Conservation (phyloP, 2,797 vertebrate species). For the Sebastes steindachneri region DNA sequence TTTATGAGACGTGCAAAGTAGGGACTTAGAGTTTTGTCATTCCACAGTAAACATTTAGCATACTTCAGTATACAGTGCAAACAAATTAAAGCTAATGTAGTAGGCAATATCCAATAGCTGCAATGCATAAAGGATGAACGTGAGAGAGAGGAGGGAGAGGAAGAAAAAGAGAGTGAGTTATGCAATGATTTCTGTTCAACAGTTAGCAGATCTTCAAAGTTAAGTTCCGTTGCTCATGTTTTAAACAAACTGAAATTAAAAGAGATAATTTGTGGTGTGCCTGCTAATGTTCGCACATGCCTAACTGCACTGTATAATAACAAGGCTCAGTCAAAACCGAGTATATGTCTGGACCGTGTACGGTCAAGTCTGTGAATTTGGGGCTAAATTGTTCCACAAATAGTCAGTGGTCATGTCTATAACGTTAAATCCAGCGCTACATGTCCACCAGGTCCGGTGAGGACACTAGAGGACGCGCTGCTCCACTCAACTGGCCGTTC, state of each 20-base stretch:
- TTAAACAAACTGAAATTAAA: not conserved
- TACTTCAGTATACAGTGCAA: conserved; percentile 20
- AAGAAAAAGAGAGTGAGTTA: not conserved
- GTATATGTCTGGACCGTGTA: rapidly evolving
- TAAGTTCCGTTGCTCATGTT: not conserved
- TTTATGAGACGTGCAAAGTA: conserved; percentile 2
- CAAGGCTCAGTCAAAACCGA: not conserved
- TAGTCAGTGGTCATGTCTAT: no score
- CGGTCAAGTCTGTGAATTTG: no score
- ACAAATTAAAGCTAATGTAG: conserved; percentile 36
- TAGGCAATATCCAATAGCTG: conserved; percentile 25
- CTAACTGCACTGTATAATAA: not conserved
- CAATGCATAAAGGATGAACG: conserved; percentile 1
- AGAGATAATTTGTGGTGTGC: not conserved
- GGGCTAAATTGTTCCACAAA: rapidly evolving
- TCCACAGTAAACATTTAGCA: conserved; percentile 20
- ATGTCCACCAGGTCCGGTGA: no score
- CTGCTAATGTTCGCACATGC: not conserved
- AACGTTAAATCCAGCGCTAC: no score
- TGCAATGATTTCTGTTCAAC: conserved; percentile 7
- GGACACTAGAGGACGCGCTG: no score
- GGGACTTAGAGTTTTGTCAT: conserved; percentile 3
- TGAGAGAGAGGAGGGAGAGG: not conserved
- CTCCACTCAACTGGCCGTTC: no score
- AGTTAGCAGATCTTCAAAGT: not conserved